Base-by-base conservation (phyloP, 2,888 invertebrate species). In the Psylliodes chrysocephalus region DNA sequence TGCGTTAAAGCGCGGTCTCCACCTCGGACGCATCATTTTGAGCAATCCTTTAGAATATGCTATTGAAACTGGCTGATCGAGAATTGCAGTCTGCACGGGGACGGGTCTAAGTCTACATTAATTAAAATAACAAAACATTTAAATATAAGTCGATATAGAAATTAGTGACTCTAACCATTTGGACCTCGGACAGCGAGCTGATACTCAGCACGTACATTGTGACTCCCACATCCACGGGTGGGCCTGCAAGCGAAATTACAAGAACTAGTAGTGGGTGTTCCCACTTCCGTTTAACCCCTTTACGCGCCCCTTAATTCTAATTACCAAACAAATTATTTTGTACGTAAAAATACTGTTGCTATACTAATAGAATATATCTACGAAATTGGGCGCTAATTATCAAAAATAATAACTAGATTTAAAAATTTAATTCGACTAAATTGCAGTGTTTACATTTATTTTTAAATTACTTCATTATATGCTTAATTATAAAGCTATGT, bases 191-290 rank as follows among this genome's bases (percentile, higher is more conserved):
- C 87, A 97, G 94, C 85, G 95, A 95, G 89, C 95, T 94, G 90
- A 97, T 96, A 88, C 94, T 94, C 87, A 95, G 92, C 87, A 97
- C 95, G 89, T 95, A 95, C 92, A 96, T 95, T 86, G 96, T 95
- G 87, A 96, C 94, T 85, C 95, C 95, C 85, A 96, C 95, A 86
- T 94, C 94, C 86, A 96, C 96, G 83, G 96, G 95, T 85, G 93
- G 92, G 90, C 94, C 95, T 95, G 92, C 85, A 94, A 91, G 88
- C 78, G 78, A 79, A 78, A 75, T 74, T 73, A 75, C 73, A 76
- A 76, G 14, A 71, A 72, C 64, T 57, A 70, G 61, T 42, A 38
- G 38, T 38, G 38, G 38, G 38, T 38, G 14, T 38, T 10, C 42
- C 42, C 42, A 42, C 42, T 42, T 10, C 10, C 17, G 42, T 6